These are phyloP conservation scores for Notodonta ziczac DNA, from an alignment of 2,888 invertebrate species.

Conservation along the genomic window DNA sequence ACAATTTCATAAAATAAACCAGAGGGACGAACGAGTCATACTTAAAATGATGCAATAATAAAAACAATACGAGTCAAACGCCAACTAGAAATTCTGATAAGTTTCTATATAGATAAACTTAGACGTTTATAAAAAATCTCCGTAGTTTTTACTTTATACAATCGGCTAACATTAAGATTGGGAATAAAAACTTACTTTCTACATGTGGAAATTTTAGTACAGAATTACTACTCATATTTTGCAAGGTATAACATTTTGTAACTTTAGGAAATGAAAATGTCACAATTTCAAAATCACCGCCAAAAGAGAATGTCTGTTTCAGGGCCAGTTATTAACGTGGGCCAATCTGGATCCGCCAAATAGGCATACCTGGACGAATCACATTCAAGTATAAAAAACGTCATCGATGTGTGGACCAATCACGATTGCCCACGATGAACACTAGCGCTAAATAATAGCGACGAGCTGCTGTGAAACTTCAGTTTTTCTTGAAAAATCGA, in stretches of 20 bases:
- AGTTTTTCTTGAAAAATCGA: conserved; percentile 76
- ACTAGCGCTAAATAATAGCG: conserved; percentile 83
- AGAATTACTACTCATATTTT: too few species aligned
- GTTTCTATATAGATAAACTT: neutral
- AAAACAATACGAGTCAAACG: neutral
- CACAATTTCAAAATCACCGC: conserved; percentile 62
- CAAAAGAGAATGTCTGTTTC: conserved; percentile 38
- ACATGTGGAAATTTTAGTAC: too few species aligned
- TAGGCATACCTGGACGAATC: conserved; percentile 79
- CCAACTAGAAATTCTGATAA: neutral
- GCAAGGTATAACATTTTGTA: too few species aligned
- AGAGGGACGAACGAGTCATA: neutral
- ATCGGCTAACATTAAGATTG: too few species aligned
- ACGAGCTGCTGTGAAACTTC: conserved; percentile 73
- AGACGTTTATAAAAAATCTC: too few species aligned
- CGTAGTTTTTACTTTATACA: too few species aligned
- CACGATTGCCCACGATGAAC: conserved; percentile 84
- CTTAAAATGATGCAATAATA: neutral
- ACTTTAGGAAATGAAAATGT: neutral
- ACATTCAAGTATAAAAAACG: conserved; percentile 54
- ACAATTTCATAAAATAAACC: neutral
- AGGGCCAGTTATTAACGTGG: conserved; percentile 85
- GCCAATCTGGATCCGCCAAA: conserved; percentile 87
- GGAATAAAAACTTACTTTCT: too few species aligned
- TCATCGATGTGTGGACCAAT: conserved; percentile 82